Conservation (phyloP, 2,888 invertebrate genomes). For the Noctua janthina region DNA sequence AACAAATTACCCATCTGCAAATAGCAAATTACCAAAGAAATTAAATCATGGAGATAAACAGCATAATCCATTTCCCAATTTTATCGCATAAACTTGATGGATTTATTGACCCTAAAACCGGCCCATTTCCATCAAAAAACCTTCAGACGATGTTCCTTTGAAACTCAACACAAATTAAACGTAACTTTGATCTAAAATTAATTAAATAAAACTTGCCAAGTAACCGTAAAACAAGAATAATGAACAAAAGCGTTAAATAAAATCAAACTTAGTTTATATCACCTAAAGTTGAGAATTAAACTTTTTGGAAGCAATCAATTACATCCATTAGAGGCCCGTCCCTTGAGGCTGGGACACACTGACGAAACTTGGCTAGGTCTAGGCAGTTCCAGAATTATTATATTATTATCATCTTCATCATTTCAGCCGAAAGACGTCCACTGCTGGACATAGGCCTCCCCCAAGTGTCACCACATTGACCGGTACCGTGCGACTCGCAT, state of each 20-base stretch:
- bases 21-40: neutral
- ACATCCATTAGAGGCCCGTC: slow-evolving; percentile 22
- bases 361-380: neutral
- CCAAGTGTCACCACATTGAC: no score
- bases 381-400: neutral
- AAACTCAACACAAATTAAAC: slow-evolving; percentile 7
- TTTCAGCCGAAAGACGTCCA: no score
- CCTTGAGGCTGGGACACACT: slow-evolving; percentile 28
- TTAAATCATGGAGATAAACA: neutral
- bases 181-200: slow-evolving; percentile 33
- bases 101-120: neutral
- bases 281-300: slow-evolving; percentile 48
- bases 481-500: no score
- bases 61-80: neutral
- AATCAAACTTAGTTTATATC: slow-evolving; percentile 53
- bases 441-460: no score
- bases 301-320: slow-evolving; percentile 58
- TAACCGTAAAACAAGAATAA: slow-evolving; percentile 26
- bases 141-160: neutral
- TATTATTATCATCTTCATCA: no score
- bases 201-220: slow-evolving; percentile 48
- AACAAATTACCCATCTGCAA: neutral
- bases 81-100: neutral
- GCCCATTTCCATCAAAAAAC: neutral
- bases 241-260: slow-evolving; percentile 44